phyloP scores from a whole-genome alignment of 2,113 vertebrate species.

The Megalops atlanticus region DNA sequence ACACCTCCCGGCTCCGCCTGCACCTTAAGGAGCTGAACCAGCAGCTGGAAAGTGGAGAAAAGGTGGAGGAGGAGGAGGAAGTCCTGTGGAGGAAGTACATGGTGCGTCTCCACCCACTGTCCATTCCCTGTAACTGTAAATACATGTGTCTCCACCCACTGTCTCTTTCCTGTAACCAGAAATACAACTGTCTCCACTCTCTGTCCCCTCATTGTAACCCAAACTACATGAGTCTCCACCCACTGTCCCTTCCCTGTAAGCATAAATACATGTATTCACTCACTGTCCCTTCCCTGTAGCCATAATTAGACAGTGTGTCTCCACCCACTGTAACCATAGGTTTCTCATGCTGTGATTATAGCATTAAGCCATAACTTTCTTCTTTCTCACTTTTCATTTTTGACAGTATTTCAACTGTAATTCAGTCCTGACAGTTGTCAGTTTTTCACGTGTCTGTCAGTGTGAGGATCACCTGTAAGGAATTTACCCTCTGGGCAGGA shows the following conservation, averaged over 20 bases:
- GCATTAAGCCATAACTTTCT: background rate
- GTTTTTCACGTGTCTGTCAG: no score
- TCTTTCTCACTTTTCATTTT: background rate
- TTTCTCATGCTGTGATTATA: background rate
- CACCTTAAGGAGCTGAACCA: conserved; percentile 70
- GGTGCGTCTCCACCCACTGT: conserved; percentile 60
- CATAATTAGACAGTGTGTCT: no score
- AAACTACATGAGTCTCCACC: no score
- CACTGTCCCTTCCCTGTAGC: no score
- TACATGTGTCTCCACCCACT: background rate
- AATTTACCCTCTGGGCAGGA: background rate
- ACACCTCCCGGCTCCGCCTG: conserved; percentile 67
- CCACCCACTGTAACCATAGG: background rate
- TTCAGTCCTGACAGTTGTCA: no score
- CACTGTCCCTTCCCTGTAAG: no score
- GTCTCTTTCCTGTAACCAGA: background rate
- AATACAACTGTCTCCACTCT: no score
- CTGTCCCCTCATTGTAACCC: no score
- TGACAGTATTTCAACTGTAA: no score
- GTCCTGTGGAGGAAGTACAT: conserved; percentile 77
- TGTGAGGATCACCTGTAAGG: background rate
- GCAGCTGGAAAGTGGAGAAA: conserved; percentile 61
- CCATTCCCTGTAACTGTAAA: background rate
- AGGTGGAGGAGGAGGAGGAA: conserved; percentile 76
- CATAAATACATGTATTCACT: no score